Evolutionary conservation across 2,797 vertebrate genomes (phyloP), one percentile per base, ranked within the genome.

Genomic region (Scomberomorus guttatus): DNA sequence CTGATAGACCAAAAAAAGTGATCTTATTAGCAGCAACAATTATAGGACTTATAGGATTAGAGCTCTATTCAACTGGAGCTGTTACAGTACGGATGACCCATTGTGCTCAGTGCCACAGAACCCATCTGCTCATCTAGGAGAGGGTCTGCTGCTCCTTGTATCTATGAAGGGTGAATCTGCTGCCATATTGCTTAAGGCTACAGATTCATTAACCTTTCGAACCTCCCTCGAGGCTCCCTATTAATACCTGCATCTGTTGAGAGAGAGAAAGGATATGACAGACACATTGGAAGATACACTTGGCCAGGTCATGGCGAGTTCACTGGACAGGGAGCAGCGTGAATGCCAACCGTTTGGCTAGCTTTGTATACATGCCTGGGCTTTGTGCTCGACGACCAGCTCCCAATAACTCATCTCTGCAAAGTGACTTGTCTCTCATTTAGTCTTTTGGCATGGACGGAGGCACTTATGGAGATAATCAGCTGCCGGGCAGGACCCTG

Each of bases 161-260:
- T 76, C 78, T 67, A 29, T 60, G 75, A 81, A 84, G 82, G 79
- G 54, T 61, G 79, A 87, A 84, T 90, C 81, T 89, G 92, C 72
- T 86, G 85, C 89, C 92, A 90, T 93, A 92, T 92, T 93, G 93
- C 90, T 90, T 88, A 82, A 89, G 87, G 91, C 84, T 81, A 90
- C 79, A 82, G 87, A 90, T 92, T 93, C 84, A 92, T 94, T 94
- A 93, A 93, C 91, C 93, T 92, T 83, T 78, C 27, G 6, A 83
- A 82, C 83, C 78, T 78, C 85, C 86, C 90, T 27, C 0, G 72
- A 84, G 89, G 79, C 79, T 87, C 59, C 84, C 66, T 82, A 90
- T 92, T 92, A 93, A 90, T 87, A 92, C 87, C 90, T 92, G 83
- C 93, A 93, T 94, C 90, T 93, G 91, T 77, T 91, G 66, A 78